phyloP scores from a whole-genome alignment of 2,888 invertebrate species.

The Chirona hameri region DNA sequence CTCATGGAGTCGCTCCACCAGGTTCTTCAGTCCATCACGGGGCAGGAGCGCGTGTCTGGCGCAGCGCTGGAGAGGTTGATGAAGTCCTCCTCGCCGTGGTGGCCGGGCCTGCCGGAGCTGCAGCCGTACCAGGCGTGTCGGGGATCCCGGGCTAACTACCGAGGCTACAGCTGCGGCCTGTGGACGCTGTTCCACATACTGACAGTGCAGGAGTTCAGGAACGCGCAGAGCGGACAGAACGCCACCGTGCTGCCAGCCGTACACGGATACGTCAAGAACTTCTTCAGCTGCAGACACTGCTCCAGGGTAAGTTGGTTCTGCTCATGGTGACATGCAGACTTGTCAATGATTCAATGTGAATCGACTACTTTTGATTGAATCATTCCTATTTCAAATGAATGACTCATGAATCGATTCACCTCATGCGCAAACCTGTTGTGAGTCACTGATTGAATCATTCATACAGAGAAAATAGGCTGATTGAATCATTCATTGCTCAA shows the following conservation, averaged over 20 bases:
- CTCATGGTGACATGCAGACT: too few relatives aligned
- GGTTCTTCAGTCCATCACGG: slow-evolving; percentile 54
- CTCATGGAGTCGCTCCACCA: slow-evolving; percentile 62
- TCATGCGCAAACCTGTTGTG: too few relatives aligned
- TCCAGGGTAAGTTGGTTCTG: slow-evolving; percentile 50
- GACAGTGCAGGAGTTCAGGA: slow-evolving; percentile 66
- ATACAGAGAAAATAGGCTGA: too few relatives aligned
- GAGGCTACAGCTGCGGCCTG: slow-evolving; percentile 76
- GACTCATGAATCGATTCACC: too few relatives aligned
- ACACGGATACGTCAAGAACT: slow-evolving; percentile 81
- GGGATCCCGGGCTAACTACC: slow-evolving; percentile 67
- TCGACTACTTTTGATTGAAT: too few relatives aligned
- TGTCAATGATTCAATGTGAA: too few relatives aligned
- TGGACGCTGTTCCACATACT: slow-evolving; percentile 94
- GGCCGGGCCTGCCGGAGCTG: slow-evolving; percentile 35
- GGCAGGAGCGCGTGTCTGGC: slow-evolving; percentile 44
- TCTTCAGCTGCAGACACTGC: slow-evolving; percentile 92
- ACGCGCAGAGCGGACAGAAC: slow-evolving; percentile 54
- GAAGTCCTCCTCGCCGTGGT: slow-evolving; percentile 25
- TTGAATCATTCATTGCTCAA: too few relatives aligned
- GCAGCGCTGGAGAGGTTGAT: slow-evolving; percentile 45
- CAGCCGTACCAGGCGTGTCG: slow-evolving; percentile 70
- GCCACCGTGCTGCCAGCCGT: slow-evolving; percentile 69
- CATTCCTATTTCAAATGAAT: too few relatives aligned
- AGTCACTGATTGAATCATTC: too few relatives aligned